These are phyloP conservation scores for Antitype chi DNA, from an alignment of 2,888 invertebrate genomes.

Conservation along the genomic window DNA sequence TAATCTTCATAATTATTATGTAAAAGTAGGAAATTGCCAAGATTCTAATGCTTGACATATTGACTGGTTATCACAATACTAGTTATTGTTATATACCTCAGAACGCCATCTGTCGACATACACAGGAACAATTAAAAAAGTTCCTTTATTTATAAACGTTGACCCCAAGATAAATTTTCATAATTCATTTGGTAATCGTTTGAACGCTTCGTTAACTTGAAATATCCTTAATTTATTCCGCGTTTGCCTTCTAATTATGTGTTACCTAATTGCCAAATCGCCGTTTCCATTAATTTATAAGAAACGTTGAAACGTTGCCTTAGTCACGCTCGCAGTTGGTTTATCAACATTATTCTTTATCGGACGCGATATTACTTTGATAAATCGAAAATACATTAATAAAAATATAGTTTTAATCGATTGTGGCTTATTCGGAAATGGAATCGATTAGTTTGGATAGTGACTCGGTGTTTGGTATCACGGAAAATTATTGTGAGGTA, in stretches of 20 bases:
- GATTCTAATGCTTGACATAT: not conserved
- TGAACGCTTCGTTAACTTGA: not conserved
- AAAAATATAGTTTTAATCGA: constrained; percentile 33
- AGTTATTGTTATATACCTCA: not conserved
- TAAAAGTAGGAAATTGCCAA: not conserved
- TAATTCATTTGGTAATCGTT: not conserved
- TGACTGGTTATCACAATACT: not conserved
- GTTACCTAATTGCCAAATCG: constrained; percentile 14
- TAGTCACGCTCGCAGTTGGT: constrained; percentile 48
- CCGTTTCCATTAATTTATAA: constrained; percentile 9
- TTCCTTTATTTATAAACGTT: not conserved
- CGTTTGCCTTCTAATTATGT: constrained; percentile 12
- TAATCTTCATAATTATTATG: not conserved
- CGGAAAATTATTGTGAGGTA: not conserved
- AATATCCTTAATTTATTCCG: not conserved
- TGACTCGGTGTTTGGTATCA: not conserved
- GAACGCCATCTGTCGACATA: not conserved
- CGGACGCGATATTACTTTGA: constrained; percentile 51
- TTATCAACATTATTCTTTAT: constrained; percentile 52
- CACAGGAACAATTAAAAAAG: not conserved
- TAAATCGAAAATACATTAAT: constrained; percentile 52
- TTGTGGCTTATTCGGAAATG: not conserved
- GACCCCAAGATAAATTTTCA: not conserved
- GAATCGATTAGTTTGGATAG: constrained; percentile 20
- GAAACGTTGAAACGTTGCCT: constrained; percentile 23